Conservation (phyloP, 1,140 invertebrate species). For the Nilaparvata lugens region DNA sequence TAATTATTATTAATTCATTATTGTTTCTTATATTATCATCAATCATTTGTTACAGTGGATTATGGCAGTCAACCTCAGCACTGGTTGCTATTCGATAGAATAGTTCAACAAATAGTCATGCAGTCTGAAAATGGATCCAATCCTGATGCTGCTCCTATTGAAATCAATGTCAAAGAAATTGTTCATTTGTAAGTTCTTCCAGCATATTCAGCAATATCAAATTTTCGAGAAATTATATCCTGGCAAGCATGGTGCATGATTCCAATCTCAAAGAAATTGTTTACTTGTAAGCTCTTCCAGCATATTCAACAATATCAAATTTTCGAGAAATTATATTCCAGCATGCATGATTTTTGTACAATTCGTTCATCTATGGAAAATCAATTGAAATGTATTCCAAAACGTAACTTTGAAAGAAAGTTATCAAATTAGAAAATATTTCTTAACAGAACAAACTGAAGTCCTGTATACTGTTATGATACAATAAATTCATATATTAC, state of each 20-base stretch:
- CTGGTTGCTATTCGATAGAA: constrained; percentile 89
- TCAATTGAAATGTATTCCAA: too few relatives aligned
- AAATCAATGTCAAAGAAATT: constrained; percentile 87
- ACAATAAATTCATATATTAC: too few relatives aligned
- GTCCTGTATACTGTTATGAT: too few relatives aligned
- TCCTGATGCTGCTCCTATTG: constrained; percentile 71
- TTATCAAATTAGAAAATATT: too few relatives aligned
- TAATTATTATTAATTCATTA: constrained; percentile 1
- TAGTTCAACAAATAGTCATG: constrained; percentile 92
- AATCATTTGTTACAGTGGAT: constrained; percentile 48
- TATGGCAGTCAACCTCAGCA: constrained; percentile 77
- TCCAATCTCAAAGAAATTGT: constrained; percentile 84
- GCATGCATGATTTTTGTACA: neutral
- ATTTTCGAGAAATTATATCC: neutral
- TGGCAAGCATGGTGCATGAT: too few relatives aligned
- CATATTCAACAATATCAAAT: neutral
- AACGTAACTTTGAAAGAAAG: too few relatives aligned
- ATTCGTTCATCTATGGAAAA: neutral
- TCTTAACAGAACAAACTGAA: too few relatives aligned
- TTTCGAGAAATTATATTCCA: neutral
- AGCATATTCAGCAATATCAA: neutral
- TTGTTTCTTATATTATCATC: constrained; percentile 25
- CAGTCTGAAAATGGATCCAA: constrained; percentile 67
- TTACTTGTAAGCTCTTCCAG: constrained; percentile 50
- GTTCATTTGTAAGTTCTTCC: constrained; percentile 59